Percentiles rank a stretch among this genome's conserved stretches.
phyloP scores from a whole-genome alignment of 35 echinoderm and acorn worm species.

The Patiria miniata region DNA sequence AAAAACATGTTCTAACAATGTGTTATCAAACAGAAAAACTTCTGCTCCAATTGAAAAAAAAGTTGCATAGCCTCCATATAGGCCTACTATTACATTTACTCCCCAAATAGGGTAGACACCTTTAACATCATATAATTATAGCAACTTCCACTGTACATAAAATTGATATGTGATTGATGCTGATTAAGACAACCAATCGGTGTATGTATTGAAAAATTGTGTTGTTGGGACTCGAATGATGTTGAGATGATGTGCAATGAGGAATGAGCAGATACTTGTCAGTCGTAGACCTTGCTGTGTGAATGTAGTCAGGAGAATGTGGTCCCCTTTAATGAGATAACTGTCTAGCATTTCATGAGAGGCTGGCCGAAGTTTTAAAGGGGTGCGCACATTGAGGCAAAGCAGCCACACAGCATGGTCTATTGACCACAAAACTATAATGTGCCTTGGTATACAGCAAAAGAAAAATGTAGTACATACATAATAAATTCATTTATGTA shows the following conservation, averaged over 20 bases:
- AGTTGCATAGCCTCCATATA: no score
- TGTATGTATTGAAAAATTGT: constrained; percentile 2
- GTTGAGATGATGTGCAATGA: constrained; percentile 28
- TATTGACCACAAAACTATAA: background rate
- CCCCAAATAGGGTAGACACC: no score
- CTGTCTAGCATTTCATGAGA: background rate
- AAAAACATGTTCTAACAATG: no score
- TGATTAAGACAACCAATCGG: background rate
- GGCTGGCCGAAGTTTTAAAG: background rate
- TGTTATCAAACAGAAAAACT: no score
- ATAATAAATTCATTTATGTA: background rate
- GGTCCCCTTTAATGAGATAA: constrained; percentile 1
- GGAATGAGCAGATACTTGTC: background rate
- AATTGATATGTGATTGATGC: constrained; percentile 19
- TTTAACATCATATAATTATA: background rate
- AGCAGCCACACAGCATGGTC: background rate
- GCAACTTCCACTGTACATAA: constrained; percentile 10
- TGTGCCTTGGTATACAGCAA: background rate
- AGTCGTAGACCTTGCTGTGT: background rate
- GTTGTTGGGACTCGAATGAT: background rate
- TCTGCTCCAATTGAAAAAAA: no score
- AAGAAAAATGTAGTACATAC: background rate
- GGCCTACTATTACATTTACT: no score
- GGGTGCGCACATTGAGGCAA: background rate
- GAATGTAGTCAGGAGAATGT: background rate